Base-by-base conservation (phyloP, 2,888 invertebrate species). In the Hypena proboscidalis region DNA sequence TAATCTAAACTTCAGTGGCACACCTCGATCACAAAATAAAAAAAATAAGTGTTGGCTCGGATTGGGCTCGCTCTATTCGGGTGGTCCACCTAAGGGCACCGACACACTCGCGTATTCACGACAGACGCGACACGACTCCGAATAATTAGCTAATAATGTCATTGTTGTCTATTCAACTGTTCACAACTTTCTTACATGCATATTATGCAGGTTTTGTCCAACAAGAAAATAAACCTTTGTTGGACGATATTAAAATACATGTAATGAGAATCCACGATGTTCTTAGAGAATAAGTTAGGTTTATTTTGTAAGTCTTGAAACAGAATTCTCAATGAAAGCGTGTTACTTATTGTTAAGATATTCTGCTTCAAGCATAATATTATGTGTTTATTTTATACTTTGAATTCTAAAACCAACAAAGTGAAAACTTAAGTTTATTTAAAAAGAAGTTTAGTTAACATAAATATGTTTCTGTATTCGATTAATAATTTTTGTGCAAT, bases 1-100 rank as follows among this genome's bases (percentile, higher is more conserved):
- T 17, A 31, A 42, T 32, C 37, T 34, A 41, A 41, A 47, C 15
- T 48, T 45, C 45, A 45, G 59, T 36, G 42, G 63, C 37, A 38
- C 48, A 48, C 40, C 35, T 50, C 39, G 31, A 23, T 50, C 44
- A 40, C 53, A 57, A 60, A 64, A 71, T 75, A 67, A 73, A 76
- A n/a, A 75, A 69, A 73, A 70, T 77, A 75, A 71, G 65, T 61
- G 57, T 56, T 65, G 53, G 60, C 55, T 54, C 35, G 41, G 47
- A 67, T 52, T 58, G 41, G 54, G 46, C 47, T 47, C 30, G 47
- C 26, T 42, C 50, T 62, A 50, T 66, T 66, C 60, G 67, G 66
- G 69, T 66, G 69, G 67, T 68, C 69, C 53, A 29, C 14, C 30
- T 51, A 51, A 59, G 49, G 64, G 40, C 47, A 48, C 37, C 46